Evolutionary conservation across 2,113 vertebrate species (phyloP).

Genomic region (Actenoides lindsayi): DNA sequence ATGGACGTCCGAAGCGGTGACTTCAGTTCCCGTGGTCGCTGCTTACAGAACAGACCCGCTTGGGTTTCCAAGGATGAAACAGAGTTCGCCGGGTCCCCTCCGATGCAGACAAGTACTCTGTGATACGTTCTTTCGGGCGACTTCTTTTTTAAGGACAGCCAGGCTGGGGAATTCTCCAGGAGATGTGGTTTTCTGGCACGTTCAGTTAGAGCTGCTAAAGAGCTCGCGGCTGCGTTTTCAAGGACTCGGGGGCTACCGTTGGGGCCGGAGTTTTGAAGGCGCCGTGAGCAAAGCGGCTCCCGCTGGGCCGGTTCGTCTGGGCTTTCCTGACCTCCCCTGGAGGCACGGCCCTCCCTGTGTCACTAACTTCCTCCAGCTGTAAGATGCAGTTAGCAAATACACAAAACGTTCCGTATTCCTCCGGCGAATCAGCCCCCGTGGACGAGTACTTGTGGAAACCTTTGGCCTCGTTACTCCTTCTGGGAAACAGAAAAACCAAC

Average conservation of each 20-base stretch:
- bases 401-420: neutral
- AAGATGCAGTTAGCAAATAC: neutral
- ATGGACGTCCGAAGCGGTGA: neutral
- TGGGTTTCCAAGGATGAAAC: neutral
- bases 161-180: neutral
- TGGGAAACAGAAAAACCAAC: neutral
- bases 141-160: neutral
- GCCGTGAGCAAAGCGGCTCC: neutral
- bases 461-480: neutral
- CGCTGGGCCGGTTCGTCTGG: neutral
- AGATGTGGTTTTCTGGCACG: neutral
- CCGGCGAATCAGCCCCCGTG: neutral
- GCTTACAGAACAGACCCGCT: neutral
- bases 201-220: neutral
- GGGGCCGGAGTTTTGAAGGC: neutral
- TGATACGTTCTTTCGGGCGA: neutral
- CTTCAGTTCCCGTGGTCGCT: neutral
- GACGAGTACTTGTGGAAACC: neutral
- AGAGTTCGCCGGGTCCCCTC: neutral
- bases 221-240: neutral
- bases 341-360: neutral
- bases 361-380: neutral
- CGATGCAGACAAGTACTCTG: neutral
- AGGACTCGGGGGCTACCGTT: accelerated
- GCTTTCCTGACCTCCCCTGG: neutral